Evolutionary conservation across 2,113 vertebrate species (phyloP), one percentile per base, ranked within the genome.

Genomic region (Myotis lucifugus): DNA sequence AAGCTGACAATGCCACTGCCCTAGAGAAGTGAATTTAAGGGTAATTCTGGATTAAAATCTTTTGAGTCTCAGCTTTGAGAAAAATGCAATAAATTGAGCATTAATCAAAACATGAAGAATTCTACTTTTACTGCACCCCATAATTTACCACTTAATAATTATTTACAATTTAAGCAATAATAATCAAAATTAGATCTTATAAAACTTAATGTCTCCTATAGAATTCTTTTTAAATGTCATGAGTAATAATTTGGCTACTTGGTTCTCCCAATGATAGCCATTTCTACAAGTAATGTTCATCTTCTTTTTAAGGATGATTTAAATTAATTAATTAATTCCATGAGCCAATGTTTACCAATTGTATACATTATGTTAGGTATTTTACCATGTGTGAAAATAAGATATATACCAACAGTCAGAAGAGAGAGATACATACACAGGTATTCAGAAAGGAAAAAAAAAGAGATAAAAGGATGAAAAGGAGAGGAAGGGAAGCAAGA

Each of bases 221-320:
- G 34, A 96, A 90, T 61, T 90, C 34, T 90, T 94, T 92, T 84
- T 54, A 85, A 91, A 93, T 79, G 88, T 82, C 61, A 73, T 27
- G 9, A 92, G 37, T 52, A 85, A 85, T 73, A 73, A 91, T 56
- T 85, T 85, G 69, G 37, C 17, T 32, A 92, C 7, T 64, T 84
- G 9, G 3, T 67, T 93, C 88, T 89, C 46, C 3, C 95, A 89
- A 78, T 8, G 2, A 78, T 13, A 92, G 32, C 18, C 40, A 78
- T 92, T 84, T 74, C 40, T 82, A 9, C 87, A 88, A 93, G 34
- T n/a, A 93, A 59, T n/a, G 48, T 34, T 85, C 48, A 88, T n/a
- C 48, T 61, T 87, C 66, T 50, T 74, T 93, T 67, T 25, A n/a
- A 77, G 21, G 17, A 21, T 70, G 42, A 32, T 56, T 85, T 77